Evolutionary conservation across 2,888 invertebrate species (phyloP), one percentile per base, ranked within the genome.

Genomic region (Campaea margaritaria): DNA sequence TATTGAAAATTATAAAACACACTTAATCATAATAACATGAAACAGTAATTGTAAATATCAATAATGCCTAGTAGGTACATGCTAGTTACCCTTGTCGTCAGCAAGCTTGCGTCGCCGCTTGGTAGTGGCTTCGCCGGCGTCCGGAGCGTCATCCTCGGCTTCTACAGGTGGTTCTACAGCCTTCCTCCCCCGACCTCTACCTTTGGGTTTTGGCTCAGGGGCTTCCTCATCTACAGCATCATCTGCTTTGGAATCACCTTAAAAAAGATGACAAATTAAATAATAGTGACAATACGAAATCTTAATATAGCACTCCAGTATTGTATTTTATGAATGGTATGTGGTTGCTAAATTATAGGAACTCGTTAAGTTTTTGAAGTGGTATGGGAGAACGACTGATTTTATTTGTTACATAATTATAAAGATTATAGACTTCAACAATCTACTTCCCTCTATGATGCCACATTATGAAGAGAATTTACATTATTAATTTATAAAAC

Each of bases 11-110:
- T 83, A 83, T 82, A 80, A 75, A 83, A 85, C 83, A 85, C 82
- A 82, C 81, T 76, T 82, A 85, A 85, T 79, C 70, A 81, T 83
- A 81, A 74, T 80, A 82, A 82, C 78, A 81, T 67, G 74, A 81
- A 85, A 85, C 82, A 87, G 81, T 70, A 57, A 46, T 48, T 16
- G 79, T 86, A 76, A 27, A 36, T 15, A 16, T 65, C 73, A 44
- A 49, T 68, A 68, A 62, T 62, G 73, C 70, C 75, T 76, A 81
- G 71, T 73, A 73, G 78, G 73, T 80, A 81, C 76, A 79, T 73
- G 77, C 80, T 91, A 91, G 72, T 91, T 91, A 92, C 91, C 91
- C 89, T 90, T 89, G 34, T 91, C 89, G 43, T 89, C 90, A 0
- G 79, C 76, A 28, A 75, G 78, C 70, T 90, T 91, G 72, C 90